Evolutionary conservation across 2,888 invertebrate genomes (phyloP), one percentile per base, ranked within the genome.

Genomic region (Archips crataeganus): DNA sequence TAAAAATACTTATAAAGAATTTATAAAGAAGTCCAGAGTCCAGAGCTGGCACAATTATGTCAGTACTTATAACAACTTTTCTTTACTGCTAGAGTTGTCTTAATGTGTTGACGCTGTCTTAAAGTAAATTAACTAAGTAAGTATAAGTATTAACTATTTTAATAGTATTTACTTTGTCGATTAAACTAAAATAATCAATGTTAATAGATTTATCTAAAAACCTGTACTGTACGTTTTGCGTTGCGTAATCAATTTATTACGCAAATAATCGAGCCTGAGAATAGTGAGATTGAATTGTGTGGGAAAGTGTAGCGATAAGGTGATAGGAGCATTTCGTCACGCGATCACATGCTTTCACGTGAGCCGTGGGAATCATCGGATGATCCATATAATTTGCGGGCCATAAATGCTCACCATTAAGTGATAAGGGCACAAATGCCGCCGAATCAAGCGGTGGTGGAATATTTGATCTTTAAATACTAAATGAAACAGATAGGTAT

Each of bases 261-360:
- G 84, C 81, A 88, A 87, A 88, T 84, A 87, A 77, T 80, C 70
- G 71, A 79, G 78, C 78, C 80, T 82, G 82, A 84, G 86, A 82
- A 80, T 78, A 79, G 77, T 79, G 79, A 78, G 84, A 86, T 85
- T 82, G 81, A 79, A 81, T 81, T 83, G 81, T 85, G 88, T 89
- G 91, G 85, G 89, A 90, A 90, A 87, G 84, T 76, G 76, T 83
- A 82, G 79, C 80, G 90, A 92, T 92, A 93, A 89, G 84, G 81
- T 84, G 87, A 89, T 87, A 87, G 80, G 76, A 80, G 79, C 79
- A 84, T 85, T 87, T 79, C 78, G 75, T 82, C 84, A 85, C 81
- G 86, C 88, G 84, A 88, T 85, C 84, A 81, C 82, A 85, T 84
- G 81, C 88, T 90, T 90, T 90, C 89, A 87, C 87, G 87, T 83